phyloP scores from a whole-genome alignment of 2,888 invertebrate genomes.

The Drosophila mimica region DNA sequence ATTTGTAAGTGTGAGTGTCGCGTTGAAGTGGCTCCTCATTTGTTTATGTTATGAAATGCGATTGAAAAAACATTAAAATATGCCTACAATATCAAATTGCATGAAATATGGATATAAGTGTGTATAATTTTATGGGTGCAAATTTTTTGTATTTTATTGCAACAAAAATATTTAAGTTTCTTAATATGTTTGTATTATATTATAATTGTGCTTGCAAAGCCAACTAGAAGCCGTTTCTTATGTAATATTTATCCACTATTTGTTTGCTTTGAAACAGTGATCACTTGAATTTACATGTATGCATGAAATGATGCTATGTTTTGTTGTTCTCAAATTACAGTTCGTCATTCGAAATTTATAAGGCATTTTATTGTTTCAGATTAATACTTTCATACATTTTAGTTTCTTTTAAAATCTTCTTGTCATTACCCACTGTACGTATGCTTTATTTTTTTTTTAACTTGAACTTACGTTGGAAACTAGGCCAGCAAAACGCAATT shows the following conservation, averaged over 20 bases:
- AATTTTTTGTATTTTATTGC: background rate
- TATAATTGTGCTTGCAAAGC: too few species aligned
- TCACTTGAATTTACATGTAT: background rate
- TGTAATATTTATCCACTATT: background rate
- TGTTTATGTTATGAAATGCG: background rate
- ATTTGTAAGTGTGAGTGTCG: slow-evolving; percentile 5
- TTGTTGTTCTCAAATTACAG: background rate
- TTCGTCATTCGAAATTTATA: background rate
- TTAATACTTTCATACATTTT: background rate
- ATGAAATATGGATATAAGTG: background rate
- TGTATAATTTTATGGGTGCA: background rate
- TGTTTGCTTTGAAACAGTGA: background rate
- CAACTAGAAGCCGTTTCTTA: background rate
- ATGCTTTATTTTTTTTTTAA: background rate
- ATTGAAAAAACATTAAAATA: background rate
- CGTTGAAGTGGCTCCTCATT: too few species aligned
- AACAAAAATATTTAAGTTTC: background rate
- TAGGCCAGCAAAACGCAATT: too few species aligned
- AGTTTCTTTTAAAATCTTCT: background rate
- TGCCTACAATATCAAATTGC: slow-evolving; percentile 4
- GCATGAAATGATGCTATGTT: background rate
- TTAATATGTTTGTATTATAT: too few species aligned
- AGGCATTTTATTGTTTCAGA: background rate
- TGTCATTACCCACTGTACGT: too few species aligned
- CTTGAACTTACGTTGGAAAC: slow-evolving; percentile 1